Evolutionary conservation across 2,888 invertebrate genomes (phyloP), one percentile per base, ranked within the genome.

Genomic region (Ophioninae sp.): DNA sequence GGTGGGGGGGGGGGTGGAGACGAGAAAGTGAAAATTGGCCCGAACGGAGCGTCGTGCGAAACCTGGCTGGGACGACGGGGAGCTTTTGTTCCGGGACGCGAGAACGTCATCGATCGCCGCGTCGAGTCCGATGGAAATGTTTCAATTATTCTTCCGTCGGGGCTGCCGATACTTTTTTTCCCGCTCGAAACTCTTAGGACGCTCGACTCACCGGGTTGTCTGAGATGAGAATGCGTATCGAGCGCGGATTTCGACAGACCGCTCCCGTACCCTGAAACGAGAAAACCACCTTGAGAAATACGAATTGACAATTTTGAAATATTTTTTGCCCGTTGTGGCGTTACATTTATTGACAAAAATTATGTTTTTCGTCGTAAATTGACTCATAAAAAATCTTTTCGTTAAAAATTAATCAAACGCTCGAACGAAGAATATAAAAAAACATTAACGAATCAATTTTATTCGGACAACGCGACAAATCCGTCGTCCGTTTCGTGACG

Each of bases 211-310:
- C 97, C 97, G 94, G 97, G 97, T 94, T 97, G 97, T 92, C 97
- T 95, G 89, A 97, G 95, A 94, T 98, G 97, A 91, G 97, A 95
- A 94, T 98, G 97, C 75, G 97, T 96, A 93, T 97, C 98, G 93
- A 98, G 94, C 87, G 96, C 96, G 89, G 97, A 95, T 93, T 97
- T 97, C 85, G 96, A 96, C 96, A 96, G 96, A 94, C 97, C 97
- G 93, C 96, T 95, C 93, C 96, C 96, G 94, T 98, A 97, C 92
- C 97, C 97, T 97, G 95, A 7, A 96, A 95, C 90, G 91, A 92
- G 93, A 91, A 91, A 86, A 87, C 80, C 83, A 84, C 86, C 30
- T 30, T 30, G 30, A 30, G 30, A 30, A 30, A 30, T 3, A 30
- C 30, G 30, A 30, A 30, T 30, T 30, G 30, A 1, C 30, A 30